A percentile compares a stretch with the other conserved stretches of the same genome.
These are phyloP conservation scores for Patella caerulea DNA, from an alignment of 2,888 invertebrate species.

Conservation along the genomic window DNA sequence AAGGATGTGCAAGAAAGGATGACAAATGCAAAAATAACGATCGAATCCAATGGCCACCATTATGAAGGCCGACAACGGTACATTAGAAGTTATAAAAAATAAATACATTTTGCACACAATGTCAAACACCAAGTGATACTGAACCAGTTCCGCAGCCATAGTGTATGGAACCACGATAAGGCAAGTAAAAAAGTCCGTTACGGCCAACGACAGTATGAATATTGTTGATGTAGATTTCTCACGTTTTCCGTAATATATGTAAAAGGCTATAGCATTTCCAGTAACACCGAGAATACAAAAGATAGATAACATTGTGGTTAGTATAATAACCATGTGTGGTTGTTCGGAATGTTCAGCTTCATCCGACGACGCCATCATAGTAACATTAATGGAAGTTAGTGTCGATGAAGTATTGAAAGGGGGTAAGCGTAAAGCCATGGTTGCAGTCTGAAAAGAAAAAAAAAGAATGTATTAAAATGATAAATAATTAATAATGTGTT, in stretches of 20 bases:
- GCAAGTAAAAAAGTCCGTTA: constrained; percentile 60
- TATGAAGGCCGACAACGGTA: constrained; percentile 66
- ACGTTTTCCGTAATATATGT: constrained; percentile 55
- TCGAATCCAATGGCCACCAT: constrained; percentile 66
- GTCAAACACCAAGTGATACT: constrained; percentile 53
- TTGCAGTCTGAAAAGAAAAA: no score
- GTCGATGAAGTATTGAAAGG: not conserved
- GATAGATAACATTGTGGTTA: constrained; percentile 51
- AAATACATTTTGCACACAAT: constrained; percentile 63
- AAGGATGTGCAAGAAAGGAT: constrained; percentile 62
- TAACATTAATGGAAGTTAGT: not conserved
- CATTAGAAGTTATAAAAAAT: constrained; percentile 65
- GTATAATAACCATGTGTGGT: constrained; percentile 29
- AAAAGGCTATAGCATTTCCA: constrained; percentile 63
- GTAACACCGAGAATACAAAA: constrained; percentile 53
- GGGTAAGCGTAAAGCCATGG: no score
- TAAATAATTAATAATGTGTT: no score
- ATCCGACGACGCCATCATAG: not conserved
- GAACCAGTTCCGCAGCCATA: constrained; percentile 52
- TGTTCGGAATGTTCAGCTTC: not conserved
- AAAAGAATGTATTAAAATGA: no score
- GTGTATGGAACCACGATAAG: constrained; percentile 59
- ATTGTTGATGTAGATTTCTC: constrained; percentile 61
- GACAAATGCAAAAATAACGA: constrained; percentile 67
- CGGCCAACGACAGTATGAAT: constrained; percentile 62